These are phyloP conservation scores for Diloba caeruleocephala DNA, from an alignment of 2,888 invertebrate genomes.

Conservation along the genomic window DNA sequence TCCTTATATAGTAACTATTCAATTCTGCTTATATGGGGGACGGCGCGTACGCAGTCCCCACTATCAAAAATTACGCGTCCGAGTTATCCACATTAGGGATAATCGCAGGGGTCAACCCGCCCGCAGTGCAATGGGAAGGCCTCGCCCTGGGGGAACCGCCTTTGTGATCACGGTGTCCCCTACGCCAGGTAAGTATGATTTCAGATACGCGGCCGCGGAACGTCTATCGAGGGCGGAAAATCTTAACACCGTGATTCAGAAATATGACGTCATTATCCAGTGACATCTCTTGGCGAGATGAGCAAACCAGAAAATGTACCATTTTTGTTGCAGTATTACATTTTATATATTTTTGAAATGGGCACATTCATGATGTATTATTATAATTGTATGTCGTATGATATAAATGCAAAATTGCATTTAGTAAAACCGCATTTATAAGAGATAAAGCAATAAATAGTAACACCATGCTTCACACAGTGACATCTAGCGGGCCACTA, in stretches of 20 bases:
- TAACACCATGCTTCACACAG: neutral
- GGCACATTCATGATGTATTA: neutral
- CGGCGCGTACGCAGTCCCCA: slow-evolving; percentile 57
- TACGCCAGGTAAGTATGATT: slow-evolving; percentile 57
- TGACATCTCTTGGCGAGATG: slow-evolving; percentile 29
- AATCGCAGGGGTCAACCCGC: slow-evolving; percentile 58
- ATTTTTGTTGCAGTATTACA: rapidly evolving
- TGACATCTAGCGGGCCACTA: slow-evolving; percentile 14
- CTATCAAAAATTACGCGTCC: slow-evolving; percentile 59
- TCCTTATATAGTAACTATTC: no score
- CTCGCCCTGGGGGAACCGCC: slow-evolving; percentile 63
- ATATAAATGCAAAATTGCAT: neutral
- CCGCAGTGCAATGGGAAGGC: slow-evolving; percentile 58
- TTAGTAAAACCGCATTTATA: neutral
- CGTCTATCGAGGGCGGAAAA: slow-evolving; percentile 28
- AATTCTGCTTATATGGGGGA: slow-evolving; percentile 22
- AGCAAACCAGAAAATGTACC: neutral
- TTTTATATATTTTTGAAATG: neutral
- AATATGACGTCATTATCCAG: slow-evolving; percentile 71
- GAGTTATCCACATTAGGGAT: slow-evolving; percentile 60
- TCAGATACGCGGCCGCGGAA: neutral
- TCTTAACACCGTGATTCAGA: slow-evolving; percentile 45
- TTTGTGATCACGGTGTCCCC: slow-evolving; percentile 58
- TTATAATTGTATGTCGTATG: neutral
- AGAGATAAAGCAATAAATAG: neutral